Conservation (phyloP, 2,888 invertebrate genomes). For the Eupithecia subumbrata region DNA sequence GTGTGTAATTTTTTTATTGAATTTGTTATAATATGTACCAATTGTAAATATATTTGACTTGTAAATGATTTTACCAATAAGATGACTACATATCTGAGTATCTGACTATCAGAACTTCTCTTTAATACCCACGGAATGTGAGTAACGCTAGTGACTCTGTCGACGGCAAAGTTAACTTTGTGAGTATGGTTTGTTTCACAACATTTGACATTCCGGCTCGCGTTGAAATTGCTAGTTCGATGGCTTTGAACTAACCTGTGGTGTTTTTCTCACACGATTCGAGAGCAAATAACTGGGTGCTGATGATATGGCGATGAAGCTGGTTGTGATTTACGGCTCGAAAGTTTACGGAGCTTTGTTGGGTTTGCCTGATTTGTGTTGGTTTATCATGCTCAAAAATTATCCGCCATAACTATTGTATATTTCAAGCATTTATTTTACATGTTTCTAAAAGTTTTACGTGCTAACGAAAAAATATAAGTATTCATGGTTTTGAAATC, state of each 20-base stretch:
- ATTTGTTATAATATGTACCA: too few relatives aligned
- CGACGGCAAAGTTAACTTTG: neutral
- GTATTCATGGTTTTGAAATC: neutral
- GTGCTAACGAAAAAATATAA: neutral
- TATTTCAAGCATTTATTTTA: neutral
- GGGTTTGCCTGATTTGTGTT: neutral
- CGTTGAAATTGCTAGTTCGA: conserved; percentile 73
- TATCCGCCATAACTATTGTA: neutral
- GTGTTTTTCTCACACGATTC: conserved; percentile 82
- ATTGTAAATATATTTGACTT: too few relatives aligned
- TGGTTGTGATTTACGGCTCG: conserved; percentile 61
- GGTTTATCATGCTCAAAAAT: neutral
- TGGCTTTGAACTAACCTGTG: conserved; percentile 65
- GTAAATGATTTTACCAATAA: too few relatives aligned
- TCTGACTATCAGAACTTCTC: neutral
- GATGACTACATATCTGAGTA: too few relatives aligned
- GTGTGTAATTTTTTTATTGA: too few relatives aligned
- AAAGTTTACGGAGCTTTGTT: conserved; percentile 22
- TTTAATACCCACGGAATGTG: neutral
- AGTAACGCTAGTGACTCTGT: neutral
- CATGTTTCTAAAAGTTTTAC: neutral
- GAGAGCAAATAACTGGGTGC: conserved; percentile 81
- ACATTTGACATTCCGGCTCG: conserved; percentile 76
- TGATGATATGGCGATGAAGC: conserved; percentile 75
- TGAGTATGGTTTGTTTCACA: conserved; percentile 56